Evolutionary conservation across 2,888 invertebrate species (phyloP).

Genomic region (Mythimna pallens): DNA sequence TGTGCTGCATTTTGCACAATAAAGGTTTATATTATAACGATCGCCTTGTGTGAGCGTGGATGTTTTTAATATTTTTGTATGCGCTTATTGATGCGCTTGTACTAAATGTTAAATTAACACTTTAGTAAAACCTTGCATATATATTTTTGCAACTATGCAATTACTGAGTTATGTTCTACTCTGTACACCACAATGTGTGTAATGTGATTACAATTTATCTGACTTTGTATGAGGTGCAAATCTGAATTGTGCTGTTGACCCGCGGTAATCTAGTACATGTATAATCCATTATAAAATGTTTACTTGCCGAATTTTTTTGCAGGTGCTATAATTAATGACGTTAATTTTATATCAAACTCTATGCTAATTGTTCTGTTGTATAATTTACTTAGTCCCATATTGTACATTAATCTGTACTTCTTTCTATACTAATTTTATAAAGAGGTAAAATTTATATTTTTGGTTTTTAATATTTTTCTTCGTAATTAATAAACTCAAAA

Average conservation of each 20-base stretch:
- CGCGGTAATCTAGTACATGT: too few relatives aligned
- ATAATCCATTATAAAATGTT: too few relatives aligned
- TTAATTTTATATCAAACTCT: too few relatives aligned
- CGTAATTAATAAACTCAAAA: too few relatives aligned
- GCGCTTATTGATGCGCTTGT: conserved; percentile 13
- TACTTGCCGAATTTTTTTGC: too few relatives aligned
- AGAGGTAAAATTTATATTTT: too few relatives aligned
- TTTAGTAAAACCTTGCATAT: conserved; percentile 6
- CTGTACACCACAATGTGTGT: background rate
- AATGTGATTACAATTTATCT: background rate
- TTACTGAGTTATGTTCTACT: background rate
- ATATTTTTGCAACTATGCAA: conserved; percentile 2
- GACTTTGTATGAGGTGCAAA: background rate
- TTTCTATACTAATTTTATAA: too few relatives aligned
- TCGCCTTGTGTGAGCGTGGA: conserved; percentile 14
- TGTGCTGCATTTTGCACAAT: conserved; percentile 37
- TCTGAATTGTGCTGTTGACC: background rate
- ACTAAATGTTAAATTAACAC: conserved; percentile 33
- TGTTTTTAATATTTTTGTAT: conserved; percentile 9
- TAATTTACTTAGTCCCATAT: too few relatives aligned
- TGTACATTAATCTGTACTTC: too few relatives aligned
- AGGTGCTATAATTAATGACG: too few relatives aligned
- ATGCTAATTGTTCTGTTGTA: too few relatives aligned
- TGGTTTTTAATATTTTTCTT: too few relatives aligned
- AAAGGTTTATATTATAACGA: conserved; percentile 16